Percentiles rank a stretch among this genome's conserved stretches.
Evolutionary conservation across 2,888 invertebrate genomes (phyloP).

Genomic region (Dascillus cervinus): DNA sequence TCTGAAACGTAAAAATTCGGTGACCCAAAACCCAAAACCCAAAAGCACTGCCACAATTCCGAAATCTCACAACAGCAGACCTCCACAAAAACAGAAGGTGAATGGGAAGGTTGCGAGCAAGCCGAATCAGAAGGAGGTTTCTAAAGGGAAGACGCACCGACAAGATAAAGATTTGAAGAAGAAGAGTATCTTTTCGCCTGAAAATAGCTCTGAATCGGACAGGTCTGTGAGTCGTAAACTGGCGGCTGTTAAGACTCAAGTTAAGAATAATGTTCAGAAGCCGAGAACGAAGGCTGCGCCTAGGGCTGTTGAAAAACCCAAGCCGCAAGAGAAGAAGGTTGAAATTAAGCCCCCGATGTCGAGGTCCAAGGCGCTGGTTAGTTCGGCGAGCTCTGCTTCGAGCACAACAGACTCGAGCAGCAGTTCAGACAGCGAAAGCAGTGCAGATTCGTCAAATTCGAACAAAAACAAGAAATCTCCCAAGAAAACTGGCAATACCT

Average conservation of each 20-base stretch:
- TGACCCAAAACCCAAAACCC: constrained; percentile 53
- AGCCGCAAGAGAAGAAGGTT: constrained; percentile 38
- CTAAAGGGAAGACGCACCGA: constrained; percentile 6
- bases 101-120: constrained; percentile 9
- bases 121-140: constrained; percentile 8
- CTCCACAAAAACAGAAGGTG: constrained; percentile 26
- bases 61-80: constrained; percentile 46
- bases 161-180: constrained; percentile 43
- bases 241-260: constrained; percentile 37
- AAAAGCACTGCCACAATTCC: constrained; percentile 57
- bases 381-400: constrained; percentile 42
- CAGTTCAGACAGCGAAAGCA: constrained; percentile 37
- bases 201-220: constrained; percentile 63
- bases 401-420: constrained; percentile 31
- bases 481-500: constrained; percentile 29
- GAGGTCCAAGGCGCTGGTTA: constrained; percentile 57
- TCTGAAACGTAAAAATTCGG: constrained; percentile 47
- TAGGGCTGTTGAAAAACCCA: constrained; percentile 41
- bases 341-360: constrained; percentile 39
- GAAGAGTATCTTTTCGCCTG: constrained; percentile 77
- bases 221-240: constrained; percentile 40
- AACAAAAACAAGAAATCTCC: constrained; percentile 27
- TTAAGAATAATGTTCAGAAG: constrained; percentile 37
- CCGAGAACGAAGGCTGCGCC: constrained; percentile 39
- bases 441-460: constrained; percentile 28